Evolutionary conservation across 2,888 invertebrate species (phyloP).

Genomic region (Ormyrus nitidulus): DNA sequence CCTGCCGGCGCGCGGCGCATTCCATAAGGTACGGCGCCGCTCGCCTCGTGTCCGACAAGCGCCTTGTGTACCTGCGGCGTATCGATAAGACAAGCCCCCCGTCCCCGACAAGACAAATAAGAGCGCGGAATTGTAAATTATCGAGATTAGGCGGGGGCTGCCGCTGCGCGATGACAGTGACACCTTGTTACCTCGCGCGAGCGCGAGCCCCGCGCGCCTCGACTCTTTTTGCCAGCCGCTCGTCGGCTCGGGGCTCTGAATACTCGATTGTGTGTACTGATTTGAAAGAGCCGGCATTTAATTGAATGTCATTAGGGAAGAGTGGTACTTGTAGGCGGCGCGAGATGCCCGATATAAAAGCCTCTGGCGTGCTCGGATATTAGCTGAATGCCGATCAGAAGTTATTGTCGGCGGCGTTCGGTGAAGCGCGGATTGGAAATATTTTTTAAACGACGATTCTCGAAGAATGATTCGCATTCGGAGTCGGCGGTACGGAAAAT

Average conservation of each 20-base stretch:
- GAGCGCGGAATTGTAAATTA: constrained; percentile 48
- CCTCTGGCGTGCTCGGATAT: no score
- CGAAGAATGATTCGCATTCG: no score
- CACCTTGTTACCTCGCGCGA: constrained; percentile 36
- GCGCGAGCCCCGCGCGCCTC: no score
- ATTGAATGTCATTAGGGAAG: neutral
- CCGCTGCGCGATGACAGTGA: constrained; percentile 32
- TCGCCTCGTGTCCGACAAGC: constrained; percentile 54
- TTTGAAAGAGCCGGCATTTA: neutral
- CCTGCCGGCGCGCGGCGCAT: constrained; percentile 30
- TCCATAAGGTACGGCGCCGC: constrained; percentile 47
- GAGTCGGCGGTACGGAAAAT: no score
- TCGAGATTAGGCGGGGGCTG: constrained; percentile 46
- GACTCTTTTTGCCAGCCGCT: neutral
- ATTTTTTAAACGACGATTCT: no score
- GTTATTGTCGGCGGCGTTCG: no score
- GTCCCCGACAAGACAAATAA: constrained; percentile 38
- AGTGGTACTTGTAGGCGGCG: no score
- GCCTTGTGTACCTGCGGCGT: constrained; percentile 18
- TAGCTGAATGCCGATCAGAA: no score
- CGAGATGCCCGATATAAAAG: no score
- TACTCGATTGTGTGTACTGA: neutral
- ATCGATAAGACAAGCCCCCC: constrained; percentile 47
- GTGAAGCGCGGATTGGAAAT: no score
- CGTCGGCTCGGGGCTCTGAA: neutral